Evolutionary conservation across 2,113 vertebrate genomes (phyloP).

Genomic region (Martes martes): DNA sequence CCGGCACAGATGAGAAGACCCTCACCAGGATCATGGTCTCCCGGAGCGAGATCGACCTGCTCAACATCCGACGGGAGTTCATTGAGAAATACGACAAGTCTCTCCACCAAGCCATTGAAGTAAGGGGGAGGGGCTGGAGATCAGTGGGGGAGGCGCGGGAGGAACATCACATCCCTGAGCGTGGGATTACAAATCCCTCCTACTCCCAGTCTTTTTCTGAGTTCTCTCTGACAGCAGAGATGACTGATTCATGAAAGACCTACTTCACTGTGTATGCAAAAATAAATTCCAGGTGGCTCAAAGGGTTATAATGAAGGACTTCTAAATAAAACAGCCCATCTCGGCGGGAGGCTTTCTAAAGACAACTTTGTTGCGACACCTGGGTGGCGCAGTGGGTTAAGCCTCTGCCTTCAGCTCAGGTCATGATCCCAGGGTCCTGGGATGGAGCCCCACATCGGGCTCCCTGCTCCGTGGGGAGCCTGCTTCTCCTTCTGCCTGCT

Average conservation of each 20-base stretch:
- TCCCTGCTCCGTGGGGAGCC: no score
- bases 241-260: background rate
- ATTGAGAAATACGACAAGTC: constrained; percentile 92
- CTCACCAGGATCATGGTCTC: constrained; percentile 96
- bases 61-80: constrained; percentile 95
- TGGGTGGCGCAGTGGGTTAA: no score
- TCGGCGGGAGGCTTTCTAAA: background rate
- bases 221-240: background rate
- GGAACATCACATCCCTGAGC: background rate
- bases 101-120: constrained; percentile 94
- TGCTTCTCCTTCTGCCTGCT: no score
- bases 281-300: background rate
- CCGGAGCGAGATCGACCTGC: constrained; percentile 92
- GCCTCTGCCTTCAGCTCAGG: no score
- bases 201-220: background rate
- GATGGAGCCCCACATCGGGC: no score
- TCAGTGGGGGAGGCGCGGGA: background rate
- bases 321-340: background rate
- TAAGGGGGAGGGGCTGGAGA: constrained; percentile 60
- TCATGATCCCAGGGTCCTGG: no score
- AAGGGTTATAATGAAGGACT: background rate
- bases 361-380: background rate
- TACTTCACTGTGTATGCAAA: background rate
- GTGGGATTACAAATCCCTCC: background rate
- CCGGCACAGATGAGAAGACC: constrained; percentile 94